Conservation (phyloP, 2,888 invertebrate species). For the Abscondita cerata region DNA sequence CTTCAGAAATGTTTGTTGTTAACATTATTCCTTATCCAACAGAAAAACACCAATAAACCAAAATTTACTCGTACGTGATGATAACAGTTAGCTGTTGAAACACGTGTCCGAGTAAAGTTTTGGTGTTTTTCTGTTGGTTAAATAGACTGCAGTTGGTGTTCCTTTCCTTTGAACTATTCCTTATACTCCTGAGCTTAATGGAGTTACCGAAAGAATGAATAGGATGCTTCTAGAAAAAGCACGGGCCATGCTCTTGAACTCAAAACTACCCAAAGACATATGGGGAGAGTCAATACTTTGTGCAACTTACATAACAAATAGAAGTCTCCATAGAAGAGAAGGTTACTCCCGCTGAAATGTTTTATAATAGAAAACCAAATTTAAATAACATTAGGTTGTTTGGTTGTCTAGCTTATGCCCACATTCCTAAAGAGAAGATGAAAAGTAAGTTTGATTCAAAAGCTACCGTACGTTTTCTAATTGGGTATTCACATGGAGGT, state of each 20-base stretch:
- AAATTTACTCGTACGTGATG: too few species aligned
- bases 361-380: slow-evolving; percentile 24
- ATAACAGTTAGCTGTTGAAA: too few species aligned
- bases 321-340: slow-evolving; percentile 33
- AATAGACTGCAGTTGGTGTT: too few species aligned
- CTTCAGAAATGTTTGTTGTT: slow-evolving; percentile 15
- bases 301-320: slow-evolving; percentile 41
- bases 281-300: slow-evolving; percentile 45
- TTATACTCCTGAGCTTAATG: too few species aligned
- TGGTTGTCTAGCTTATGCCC: not conserved
- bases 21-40: slow-evolving; percentile 24
- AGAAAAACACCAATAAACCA: too few species aligned
- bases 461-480: slow-evolving; percentile 32
- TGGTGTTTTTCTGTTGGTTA: too few species aligned
- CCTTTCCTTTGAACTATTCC: too few species aligned
- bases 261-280: too few species aligned
- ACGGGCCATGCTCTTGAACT: slow-evolving; percentile 18
- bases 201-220: slow-evolving; percentile 24
- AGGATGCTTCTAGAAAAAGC: slow-evolving; percentile 23
- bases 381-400: not conserved
- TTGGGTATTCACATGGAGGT: slow-evolving; percentile 40
- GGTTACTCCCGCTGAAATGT: slow-evolving; percentile 39
- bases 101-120: too few species aligned
- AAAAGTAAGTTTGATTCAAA: slow-evolving; percentile 38
- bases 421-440: not conserved